Percentiles rank a stretch among this genome's conserved stretches.
Evolutionary conservation across 2,113 vertebrate species (phyloP).

Genomic region (Geothlypis trichas): DNA sequence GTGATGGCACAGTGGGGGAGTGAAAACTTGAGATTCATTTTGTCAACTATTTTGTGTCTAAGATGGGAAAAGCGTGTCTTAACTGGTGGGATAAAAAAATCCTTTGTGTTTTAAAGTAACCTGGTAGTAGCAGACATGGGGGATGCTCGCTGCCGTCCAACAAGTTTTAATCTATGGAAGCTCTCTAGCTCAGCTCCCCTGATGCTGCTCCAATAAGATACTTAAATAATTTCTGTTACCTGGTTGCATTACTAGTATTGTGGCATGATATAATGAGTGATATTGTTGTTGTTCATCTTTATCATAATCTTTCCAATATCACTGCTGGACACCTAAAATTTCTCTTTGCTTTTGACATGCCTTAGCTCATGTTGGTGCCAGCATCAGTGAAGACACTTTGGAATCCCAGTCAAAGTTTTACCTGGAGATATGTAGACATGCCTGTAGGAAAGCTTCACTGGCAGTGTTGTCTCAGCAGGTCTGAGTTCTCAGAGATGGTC

Average conservation of each 20-base stretch:
- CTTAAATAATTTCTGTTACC: neutral
- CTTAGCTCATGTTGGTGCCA: conserved; percentile 6
- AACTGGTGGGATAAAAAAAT: neutral
- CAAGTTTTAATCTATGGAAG: neutral
- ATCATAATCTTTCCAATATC: neutral
- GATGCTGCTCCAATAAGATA: neutral
- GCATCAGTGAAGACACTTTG: neutral
- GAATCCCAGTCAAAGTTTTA: neutral
- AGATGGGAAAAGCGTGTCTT: neutral
- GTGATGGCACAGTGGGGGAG: neutral
- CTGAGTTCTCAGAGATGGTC: neutral
- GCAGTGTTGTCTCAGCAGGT: neutral
- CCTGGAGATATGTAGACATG: neutral
- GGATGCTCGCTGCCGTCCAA: neutral
- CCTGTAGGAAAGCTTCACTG: neutral
- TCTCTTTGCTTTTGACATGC: conserved; percentile 4
- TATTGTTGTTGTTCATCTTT: conserved; percentile 8
- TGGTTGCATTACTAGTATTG: neutral
- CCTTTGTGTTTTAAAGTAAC: neutral
- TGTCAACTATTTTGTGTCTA: neutral
- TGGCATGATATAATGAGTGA: neutral
- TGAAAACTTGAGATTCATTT: neutral
- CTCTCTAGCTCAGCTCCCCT: neutral
- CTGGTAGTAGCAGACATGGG: neutral
- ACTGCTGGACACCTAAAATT: neutral